phyloP scores from a whole-genome alignment of 2,888 invertebrate species.

The Darwinula stevensoni region DNA sequence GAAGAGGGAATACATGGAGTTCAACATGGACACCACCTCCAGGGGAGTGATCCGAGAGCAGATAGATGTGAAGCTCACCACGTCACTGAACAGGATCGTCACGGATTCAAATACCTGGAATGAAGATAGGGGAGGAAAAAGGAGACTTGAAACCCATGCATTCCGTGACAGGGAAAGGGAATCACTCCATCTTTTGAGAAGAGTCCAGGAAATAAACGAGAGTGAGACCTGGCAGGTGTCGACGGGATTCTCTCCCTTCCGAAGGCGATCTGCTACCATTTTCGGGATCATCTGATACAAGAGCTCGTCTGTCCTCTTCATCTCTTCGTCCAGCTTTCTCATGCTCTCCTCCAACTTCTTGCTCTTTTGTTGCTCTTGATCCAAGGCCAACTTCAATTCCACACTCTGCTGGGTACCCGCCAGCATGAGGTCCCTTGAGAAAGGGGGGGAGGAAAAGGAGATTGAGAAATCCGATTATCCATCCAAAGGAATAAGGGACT shows the following conservation, averaged over 20 bases:
- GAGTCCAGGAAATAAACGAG: not conserved
- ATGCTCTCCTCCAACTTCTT: slow-evolving; percentile 87
- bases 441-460: not conserved
- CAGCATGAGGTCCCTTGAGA: slow-evolving; percentile 52
- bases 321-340: slow-evolving; percentile 78
- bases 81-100: slow-evolving; percentile 86
- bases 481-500: too few species aligned
- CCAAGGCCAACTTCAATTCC: slow-evolving; percentile 72
- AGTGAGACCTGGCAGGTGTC: slow-evolving; percentile 68
- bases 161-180: too few species aligned
- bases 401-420: slow-evolving; percentile 84
- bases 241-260: slow-evolving; percentile 81
- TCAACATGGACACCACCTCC: slow-evolving; percentile 91
- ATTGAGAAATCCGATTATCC: too few species aligned
- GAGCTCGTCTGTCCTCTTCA: slow-evolving; percentile 77
- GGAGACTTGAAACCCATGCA: too few species aligned
- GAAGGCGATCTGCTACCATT: slow-evolving; percentile 70
- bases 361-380: slow-evolving; percentile 87
- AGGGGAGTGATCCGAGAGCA: slow-evolving; percentile 84
- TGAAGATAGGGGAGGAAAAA: slow-evolving; percentile 4
- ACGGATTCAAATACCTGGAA: slow-evolving; percentile 79
- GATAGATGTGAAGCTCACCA: slow-evolving; percentile 89
- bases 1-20: slow-evolving; percentile 91
- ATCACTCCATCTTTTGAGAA: too few species aligned
- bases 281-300: slow-evolving; percentile 98